Conservation (phyloP, 2,888 invertebrate species). For the Campoletis raptor region DNA sequence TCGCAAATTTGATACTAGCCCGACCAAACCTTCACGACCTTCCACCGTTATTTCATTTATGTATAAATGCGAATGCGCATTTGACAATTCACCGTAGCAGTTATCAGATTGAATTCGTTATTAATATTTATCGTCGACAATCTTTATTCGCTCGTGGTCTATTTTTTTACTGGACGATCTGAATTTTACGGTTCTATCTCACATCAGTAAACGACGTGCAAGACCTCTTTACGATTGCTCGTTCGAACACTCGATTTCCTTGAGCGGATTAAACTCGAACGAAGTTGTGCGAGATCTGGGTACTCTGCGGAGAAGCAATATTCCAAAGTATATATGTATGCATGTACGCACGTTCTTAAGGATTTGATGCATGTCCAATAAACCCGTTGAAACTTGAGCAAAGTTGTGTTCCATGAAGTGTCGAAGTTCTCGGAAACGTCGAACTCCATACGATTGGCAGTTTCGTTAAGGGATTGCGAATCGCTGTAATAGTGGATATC, state of each 20-base stretch:
- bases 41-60: constrained; percentile 23
- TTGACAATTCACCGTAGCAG: not conserved
- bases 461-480: constrained; percentile 54
- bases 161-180: not conserved
- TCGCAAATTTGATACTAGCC: constrained; percentile 46
- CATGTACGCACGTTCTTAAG: not conserved
- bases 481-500: constrained; percentile 18
- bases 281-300: not conserved
- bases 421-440: constrained; percentile 50
- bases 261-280: constrained; percentile 1
- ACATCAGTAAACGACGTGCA: not conserved
- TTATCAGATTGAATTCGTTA: not conserved
- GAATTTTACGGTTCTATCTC: not conserved
- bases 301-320: not conserved
- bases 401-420: constrained; percentile 45
- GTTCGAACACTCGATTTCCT: not conserved
- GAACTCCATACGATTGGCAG: constrained; percentile 58
- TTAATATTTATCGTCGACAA: not conserved
- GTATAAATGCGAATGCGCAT: not conserved
- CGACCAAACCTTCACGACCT: not conserved
- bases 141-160: not conserved
- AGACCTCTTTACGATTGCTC: not conserved
- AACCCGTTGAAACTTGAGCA: constrained; percentile 36
- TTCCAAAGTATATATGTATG: constrained; percentile 9
- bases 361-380: not conserved